Conservation (phyloP, 2,888 invertebrate species). For the Coleophora flavipennella region DNA sequence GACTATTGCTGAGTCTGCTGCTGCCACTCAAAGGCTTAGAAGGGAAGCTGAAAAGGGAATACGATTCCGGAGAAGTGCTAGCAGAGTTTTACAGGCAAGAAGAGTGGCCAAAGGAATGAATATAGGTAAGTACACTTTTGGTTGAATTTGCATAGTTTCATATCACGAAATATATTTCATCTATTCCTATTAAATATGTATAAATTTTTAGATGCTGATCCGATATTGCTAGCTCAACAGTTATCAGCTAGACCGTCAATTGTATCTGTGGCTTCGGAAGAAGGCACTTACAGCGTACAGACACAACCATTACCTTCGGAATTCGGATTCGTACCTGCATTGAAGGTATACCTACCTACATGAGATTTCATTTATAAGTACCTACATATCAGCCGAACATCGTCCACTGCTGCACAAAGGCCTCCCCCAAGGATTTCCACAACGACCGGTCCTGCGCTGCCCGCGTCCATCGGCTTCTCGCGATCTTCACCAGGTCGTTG, state of each 20-base stretch:
- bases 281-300: conserved; percentile 49
- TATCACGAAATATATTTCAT: too few species aligned
- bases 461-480: too few species aligned
- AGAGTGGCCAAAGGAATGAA: conserved; percentile 63
- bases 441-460: too few species aligned
- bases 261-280: conserved; percentile 63
- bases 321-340: conserved; percentile 58
- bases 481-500: too few species aligned
- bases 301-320: conserved; percentile 60
- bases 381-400: too few species aligned
- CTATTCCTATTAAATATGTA: too few species aligned
- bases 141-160: too few species aligned
- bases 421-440: too few species aligned
- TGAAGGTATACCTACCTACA: conserved; percentile 33
- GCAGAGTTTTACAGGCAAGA: conserved; percentile 57
- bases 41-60: conserved; percentile 62
- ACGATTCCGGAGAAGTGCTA: conserved; percentile 57
- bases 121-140: conserved; percentile 45
- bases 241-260: conserved; percentile 64
- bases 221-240: conserved; percentile 59
- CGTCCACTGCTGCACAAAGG: too few species aligned
- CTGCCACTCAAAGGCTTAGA: conserved; percentile 54
- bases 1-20: conserved; percentile 60
- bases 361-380: background rate
- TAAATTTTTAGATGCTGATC: conserved; percentile 47